A percentile compares a stretch with the other conserved stretches of the same genome.
Evolutionary conservation across 92 coral and sea anemone genomes (phyloP).

Genomic region (Heteractis magnifica): DNA sequence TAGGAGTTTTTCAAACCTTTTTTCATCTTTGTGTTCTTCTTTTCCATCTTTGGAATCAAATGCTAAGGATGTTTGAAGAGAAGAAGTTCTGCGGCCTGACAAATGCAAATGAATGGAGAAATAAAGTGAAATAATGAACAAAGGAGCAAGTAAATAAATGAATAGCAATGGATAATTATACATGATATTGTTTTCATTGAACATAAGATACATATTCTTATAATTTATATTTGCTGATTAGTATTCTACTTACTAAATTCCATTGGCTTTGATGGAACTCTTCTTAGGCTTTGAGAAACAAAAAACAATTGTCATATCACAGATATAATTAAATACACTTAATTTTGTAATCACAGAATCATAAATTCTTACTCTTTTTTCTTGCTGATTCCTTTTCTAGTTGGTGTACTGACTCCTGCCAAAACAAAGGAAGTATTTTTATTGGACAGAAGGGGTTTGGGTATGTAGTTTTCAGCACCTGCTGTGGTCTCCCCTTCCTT

Average conservation of each 20-base stretch:
- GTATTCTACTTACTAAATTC: conserved; percentile 59
- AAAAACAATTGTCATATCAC: not conserved
- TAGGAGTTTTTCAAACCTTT: not conserved
- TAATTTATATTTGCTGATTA: not conserved
- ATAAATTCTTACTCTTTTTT: conserved; percentile 65
- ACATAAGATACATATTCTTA: no score
- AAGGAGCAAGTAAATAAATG: no score
- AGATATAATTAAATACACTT: not conserved
- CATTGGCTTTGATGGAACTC: conserved; percentile 90
- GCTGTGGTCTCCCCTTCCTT: no score
- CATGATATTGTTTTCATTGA: no score
- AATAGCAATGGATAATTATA: no score
- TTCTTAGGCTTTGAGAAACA: conserved; percentile 49
- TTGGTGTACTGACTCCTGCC: conserved; percentile 71
- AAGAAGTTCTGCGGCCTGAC: conserved; percentile 21
- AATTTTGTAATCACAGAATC: not conserved
- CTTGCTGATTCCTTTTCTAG: conserved; percentile 81
- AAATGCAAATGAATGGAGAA: not conserved
- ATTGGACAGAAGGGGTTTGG: no score
- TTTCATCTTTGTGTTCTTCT: conserved; percentile 60
- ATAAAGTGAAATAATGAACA: not conserved
- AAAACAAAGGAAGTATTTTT: not conserved
- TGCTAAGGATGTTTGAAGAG: conserved; percentile 24
- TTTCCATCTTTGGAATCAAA: conserved; percentile 61
- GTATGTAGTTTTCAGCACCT: no score